These are phyloP conservation scores for Tyto alba DNA, from an alignment of 2,113 vertebrate genomes.

Conservation along the genomic window DNA sequence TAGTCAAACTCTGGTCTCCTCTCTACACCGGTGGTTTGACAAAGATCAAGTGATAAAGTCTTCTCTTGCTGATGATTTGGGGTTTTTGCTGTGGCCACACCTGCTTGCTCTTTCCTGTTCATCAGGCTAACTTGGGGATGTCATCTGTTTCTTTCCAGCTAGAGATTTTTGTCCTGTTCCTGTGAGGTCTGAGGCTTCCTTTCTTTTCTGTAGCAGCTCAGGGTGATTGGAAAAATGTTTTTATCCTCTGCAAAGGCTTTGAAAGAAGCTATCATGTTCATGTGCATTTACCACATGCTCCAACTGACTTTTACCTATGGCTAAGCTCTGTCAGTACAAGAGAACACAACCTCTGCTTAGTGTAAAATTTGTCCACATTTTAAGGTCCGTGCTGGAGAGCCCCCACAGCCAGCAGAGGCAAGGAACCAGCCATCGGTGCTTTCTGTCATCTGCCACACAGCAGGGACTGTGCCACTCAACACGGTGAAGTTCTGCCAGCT, in stretches of 20 bases:
- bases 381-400: not conserved
- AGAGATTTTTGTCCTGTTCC: not conserved
- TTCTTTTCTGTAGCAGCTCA: not conserved
- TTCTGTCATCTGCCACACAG: not conserved
- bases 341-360: slow-evolving; percentile 11
- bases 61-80: not conserved
- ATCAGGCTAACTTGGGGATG: not conserved
- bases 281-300: not conserved
- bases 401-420: not conserved
- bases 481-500: not conserved
- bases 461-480: not conserved
- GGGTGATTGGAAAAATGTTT: not conserved
- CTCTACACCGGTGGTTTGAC: not conserved
- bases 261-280: not conserved
- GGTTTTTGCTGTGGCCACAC: not conserved
- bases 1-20: not conserved
- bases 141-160: not conserved
- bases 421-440: not conserved
- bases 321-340: not conserved
- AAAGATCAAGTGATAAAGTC: not conserved
- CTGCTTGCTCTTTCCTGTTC: not conserved
- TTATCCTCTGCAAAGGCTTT: not conserved
- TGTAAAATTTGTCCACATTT: not conserved
- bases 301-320: not conserved
- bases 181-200: not conserved